These are phyloP conservation scores for Siniperca scherzeri DNA, from an alignment of 2,797 vertebrate genomes.

Conservation along the genomic window DNA sequence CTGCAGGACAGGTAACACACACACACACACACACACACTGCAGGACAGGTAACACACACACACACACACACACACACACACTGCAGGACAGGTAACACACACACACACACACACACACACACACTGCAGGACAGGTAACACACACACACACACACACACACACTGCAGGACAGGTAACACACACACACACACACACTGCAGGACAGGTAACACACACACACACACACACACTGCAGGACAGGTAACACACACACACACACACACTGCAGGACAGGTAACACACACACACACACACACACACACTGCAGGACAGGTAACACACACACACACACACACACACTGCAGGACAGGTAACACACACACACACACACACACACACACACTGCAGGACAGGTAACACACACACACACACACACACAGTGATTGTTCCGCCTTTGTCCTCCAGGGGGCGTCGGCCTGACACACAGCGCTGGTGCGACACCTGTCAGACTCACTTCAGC, in stretches of 20 bases:
- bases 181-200: neutral
- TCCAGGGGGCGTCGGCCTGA: constrained; percentile 84
- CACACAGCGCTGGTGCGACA: constrained; percentile 90
- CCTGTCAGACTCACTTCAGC: constrained; percentile 91
- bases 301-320: neutral
- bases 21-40: constrained; percentile 45
- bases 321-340: neutral
- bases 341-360: too few relatives aligned
- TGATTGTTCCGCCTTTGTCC: neutral
- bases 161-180: neutral
- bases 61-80: constrained; percentile 1
- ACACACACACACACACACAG: neutral
- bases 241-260: neutral
- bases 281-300: constrained; percentile 15
- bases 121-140: neutral
- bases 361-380: too few relatives aligned
- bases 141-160: constrained; percentile 16
- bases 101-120: too few relatives aligned
- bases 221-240: too few relatives aligned
- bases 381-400: neutral
- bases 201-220: neutral
- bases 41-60: constrained; percentile 52
- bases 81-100: neutral
- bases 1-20: neutral
- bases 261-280: neutral